These are phyloP conservation scores for Schizaphis graminum DNA, from an alignment of 2,888 invertebrate species.

Conservation along the genomic window DNA sequence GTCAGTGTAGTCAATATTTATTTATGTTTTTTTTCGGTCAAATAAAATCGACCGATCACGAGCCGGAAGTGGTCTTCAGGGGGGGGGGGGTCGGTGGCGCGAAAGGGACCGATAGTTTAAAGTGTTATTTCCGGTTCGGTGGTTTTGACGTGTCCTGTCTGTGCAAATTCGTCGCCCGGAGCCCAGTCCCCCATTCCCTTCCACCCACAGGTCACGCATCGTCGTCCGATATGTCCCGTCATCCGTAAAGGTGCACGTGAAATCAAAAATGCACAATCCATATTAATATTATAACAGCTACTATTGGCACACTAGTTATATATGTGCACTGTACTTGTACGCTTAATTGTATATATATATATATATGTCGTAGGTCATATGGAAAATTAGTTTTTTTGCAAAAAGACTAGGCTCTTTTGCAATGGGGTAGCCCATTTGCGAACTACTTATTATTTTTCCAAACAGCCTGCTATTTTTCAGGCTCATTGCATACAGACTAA, in stretches of 20 bases:
- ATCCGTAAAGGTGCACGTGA: not conserved
- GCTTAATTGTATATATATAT: not conserved
- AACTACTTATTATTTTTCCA: no score
- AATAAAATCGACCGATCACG: not conserved
- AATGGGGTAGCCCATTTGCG: no score
- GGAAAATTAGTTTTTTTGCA: no score
- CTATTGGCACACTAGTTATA: not conserved
- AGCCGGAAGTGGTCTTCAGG: not conserved
- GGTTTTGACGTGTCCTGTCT: not conserved
- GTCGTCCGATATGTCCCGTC: not conserved
- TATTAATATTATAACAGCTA: not conserved
- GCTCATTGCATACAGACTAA: no score
- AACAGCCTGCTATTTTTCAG: no score
- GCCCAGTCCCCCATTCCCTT: not conserved
- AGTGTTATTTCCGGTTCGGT: not conserved
- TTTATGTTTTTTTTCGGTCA: not conserved
- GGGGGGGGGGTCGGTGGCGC: not conserved
- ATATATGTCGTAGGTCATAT: no score
- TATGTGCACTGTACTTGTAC: not conserved
- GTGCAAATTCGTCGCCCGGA: not conserved
- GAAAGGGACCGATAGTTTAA: not conserved
- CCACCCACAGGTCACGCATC: fast-evolving
- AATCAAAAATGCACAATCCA: not conserved
- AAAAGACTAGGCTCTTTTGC: no score
- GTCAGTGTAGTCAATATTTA: not conserved